Evolutionary conservation across 2,797 vertebrate genomes (phyloP).

Genomic region (Masticophis lateralis): DNA sequence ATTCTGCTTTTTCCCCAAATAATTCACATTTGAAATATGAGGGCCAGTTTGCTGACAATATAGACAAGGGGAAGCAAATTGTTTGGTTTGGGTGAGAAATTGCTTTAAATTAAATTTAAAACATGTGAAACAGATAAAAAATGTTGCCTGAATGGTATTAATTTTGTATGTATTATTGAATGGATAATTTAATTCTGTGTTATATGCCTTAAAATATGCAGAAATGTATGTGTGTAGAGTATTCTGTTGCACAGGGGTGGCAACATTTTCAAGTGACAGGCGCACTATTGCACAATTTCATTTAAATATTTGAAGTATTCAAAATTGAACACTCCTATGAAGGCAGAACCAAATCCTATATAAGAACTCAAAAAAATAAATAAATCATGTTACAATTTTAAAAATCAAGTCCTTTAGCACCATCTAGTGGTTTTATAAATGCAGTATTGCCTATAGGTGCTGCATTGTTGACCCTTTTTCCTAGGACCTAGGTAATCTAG

Average conservation of each 20-base stretch:
- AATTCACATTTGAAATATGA: not conserved
- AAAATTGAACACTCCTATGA: not conserved
- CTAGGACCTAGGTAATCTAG: not conserved
- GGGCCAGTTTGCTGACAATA: not conserved
- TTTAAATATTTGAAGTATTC: not conserved
- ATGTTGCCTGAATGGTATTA: not conserved
- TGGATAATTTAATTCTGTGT: not conserved
- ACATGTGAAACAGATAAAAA: not conserved
- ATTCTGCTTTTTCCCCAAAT: not conserved
- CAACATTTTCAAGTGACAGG: not conserved
- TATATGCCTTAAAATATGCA: not conserved
- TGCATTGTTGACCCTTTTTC: not conserved
- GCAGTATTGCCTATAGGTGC: not conserved
- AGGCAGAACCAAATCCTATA: not conserved
- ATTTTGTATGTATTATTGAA: not conserved
- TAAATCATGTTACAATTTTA: not conserved
- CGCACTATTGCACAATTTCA: not conserved
- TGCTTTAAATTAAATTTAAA: not conserved
- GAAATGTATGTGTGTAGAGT: not conserved
- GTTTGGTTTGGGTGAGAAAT: not conserved
- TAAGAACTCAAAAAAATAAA: not conserved
- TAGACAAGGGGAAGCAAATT: not conserved
- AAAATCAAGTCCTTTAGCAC: not conserved
- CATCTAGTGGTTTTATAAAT: not conserved
- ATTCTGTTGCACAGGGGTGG: not conserved